Base-by-base conservation (phyloP, 2,888 invertebrate genomes). In the Stictocephala bisonia region DNA sequence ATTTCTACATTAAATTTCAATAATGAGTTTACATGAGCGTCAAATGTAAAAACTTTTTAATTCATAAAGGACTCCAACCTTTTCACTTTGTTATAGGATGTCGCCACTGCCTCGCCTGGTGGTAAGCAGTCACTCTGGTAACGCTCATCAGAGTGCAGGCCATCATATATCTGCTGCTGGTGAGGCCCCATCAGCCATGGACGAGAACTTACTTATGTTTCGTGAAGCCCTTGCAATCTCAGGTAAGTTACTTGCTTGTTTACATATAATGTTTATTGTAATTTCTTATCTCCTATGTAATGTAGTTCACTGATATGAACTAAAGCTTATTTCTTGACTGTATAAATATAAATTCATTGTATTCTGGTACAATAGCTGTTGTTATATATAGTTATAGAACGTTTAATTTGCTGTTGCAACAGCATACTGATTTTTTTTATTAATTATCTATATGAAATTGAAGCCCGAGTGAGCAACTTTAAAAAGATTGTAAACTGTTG, bases 151-250 rank as follows among this genome's bases (percentile, higher is more conserved):
- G 15, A 26, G 48, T 20, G n/a, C 27, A 26, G 58, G 15, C 11
- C 22, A 15, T 0, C 29, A 44, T 29, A 31, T 11, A 15, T 41
- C 6, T 7, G 24, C 58, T 15, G 44, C 44, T 13, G 41, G 29
- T 44, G n/a, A 44, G 86, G 80, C 85, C 85, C 72, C 83, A 83
- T 18, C 86, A 44, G 84, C 83, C 79, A 82, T 82, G 73, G 90
- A 90, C 80, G 84, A 88, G 53, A 90, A 91, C 81, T 85, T 92
- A 80, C 89, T 90, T 81, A 91, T 91, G 78, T 92, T 93, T 82
- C 87, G 90, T 82, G 92, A 93, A 85, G 92, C 92, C 11, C 18
- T 72, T 7, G 67, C 72, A 24, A 67, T 56, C n/a, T 58, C 72
- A 20, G 72, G 72, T 72, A 22, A 24, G 24, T 44, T 13, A 3